Evolutionary conservation across 2,113 vertebrate genomes (phyloP).

Genomic region (Aix galericulata): DNA sequence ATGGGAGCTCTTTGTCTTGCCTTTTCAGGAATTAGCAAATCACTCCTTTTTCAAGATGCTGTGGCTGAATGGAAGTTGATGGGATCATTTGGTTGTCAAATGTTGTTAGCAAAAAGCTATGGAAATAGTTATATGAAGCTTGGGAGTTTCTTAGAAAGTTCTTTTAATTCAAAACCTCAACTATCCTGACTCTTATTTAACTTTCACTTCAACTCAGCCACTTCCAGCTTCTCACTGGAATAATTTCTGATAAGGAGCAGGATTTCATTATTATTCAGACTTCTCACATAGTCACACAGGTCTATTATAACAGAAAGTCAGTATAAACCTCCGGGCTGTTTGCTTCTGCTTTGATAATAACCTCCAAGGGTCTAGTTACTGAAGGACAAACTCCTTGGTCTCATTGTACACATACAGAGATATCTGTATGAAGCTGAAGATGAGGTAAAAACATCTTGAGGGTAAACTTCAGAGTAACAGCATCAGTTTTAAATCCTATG

Average conservation of each 20-base stretch:
- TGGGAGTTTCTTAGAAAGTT: background rate
- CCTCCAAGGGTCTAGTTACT: background rate
- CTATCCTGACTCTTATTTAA: background rate
- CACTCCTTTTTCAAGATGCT: background rate
- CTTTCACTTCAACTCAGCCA: background rate
- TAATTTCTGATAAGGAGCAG: background rate
- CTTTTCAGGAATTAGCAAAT: background rate
- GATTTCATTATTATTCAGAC: background rate
- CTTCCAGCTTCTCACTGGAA: background rate
- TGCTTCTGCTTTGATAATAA: background rate
- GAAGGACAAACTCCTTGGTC: background rate
- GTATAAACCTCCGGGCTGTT: background rate
- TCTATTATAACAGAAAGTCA: background rate
- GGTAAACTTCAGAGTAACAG: background rate
- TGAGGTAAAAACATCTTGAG: background rate
- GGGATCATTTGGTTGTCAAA: background rate
- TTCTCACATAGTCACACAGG: background rate
- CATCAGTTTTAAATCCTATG: background rate
- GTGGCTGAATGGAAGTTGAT: background rate
- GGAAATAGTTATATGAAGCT: background rate
- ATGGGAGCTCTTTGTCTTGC: background rate
- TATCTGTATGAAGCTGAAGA: background rate
- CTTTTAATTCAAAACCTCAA: background rate
- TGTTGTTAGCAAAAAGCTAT: background rate
- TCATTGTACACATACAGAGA: background rate